Evolutionary conservation across 2,888 invertebrate species (phyloP), one percentile per base, ranked within the genome.

Genomic region (Drosophila diplacantha): DNA sequence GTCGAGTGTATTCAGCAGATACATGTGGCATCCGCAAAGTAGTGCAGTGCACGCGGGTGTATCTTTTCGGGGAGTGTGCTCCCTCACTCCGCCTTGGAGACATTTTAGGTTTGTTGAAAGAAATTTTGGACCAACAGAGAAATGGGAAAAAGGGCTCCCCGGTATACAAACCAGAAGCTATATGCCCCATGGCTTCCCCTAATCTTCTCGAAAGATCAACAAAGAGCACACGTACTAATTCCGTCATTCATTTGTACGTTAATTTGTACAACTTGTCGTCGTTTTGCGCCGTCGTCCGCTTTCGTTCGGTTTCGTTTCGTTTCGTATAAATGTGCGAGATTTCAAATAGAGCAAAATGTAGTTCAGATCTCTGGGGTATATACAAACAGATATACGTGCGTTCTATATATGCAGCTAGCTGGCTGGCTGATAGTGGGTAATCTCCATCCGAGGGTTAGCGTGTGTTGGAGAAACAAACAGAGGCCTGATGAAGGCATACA

Each of bases 231-330:
- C 60, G 69, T 73, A 79, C 84, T 68, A 70, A 80, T 82, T 83
- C 82, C 81, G 72, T 82, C 80, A 80, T 82, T 80, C 81, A 79
- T 83, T 76, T 79, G 68, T 72, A 82, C 77, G 84, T 76, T 83
- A 83, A 82, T 83, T 77, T 80, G 81, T 82, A 74, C 72, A 82
- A 72, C 57, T 83, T 73, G 78, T 59, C 52, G 53, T 53, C 41
- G 69, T 53, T 57, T 58, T 63, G 58, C 49, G 46, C 50, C 39
- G 59, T 69, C 51, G 57, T 69, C 59, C 43, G 59, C 57, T 72
- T 73, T 75, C 55, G 71, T 78, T 82, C 72, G 51, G 39, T 64
- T 66, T 51, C 46, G 64, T 62, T 62, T 70, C 63, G 51, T 63
- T 62, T 70, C 65, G 71, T 79, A 82, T 69, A 71, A 72, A 84